Evolutionary conservation across 2,797 vertebrate species (phyloP).

Genomic region (Spinibarbus caldwelli): DNA sequence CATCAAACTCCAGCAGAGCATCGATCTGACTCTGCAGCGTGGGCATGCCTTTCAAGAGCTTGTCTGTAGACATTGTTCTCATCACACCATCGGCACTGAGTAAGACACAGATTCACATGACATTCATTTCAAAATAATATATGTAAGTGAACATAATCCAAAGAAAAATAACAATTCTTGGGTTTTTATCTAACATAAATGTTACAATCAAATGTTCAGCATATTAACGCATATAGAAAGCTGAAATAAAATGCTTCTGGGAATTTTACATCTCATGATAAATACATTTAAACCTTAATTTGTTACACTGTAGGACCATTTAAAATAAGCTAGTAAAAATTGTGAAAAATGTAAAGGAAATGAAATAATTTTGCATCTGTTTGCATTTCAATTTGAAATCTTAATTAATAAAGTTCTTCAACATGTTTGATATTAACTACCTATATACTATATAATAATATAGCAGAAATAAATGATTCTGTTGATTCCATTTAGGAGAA

Average conservation of each 20-base stretch:
- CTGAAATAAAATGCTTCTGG: not conserved
- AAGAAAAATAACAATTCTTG: not conserved
- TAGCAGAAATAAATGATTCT: not conserved
- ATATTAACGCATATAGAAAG: not conserved
- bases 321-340: not conserved
- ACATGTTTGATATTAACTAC: not conserved
- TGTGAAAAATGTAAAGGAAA: too few relatives aligned
- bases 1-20: slow-evolving; percentile 96
- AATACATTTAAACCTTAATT: not conserved
- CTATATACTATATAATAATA: not conserved
- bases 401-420: too few relatives aligned
- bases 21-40: slow-evolving; percentile 97
- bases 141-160: not conserved
- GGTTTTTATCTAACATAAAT: not conserved
- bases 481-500: too few relatives aligned
- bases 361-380: too few relatives aligned
- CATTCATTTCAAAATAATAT: not conserved
- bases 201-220: not conserved
- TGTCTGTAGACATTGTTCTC: slow-evolving; percentile 96
- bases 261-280: not conserved
- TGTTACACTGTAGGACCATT: not conserved
- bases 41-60: slow-evolving; percentile 96
- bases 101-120: slow-evolving; percentile 48
- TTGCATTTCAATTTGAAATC: too few relatives aligned
- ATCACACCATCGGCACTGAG: slow-evolving; percentile 93